These are phyloP conservation scores for Pseudococcus longispinus DNA, from an alignment of 2,888 invertebrate genomes.

Conservation along the genomic window DNA sequence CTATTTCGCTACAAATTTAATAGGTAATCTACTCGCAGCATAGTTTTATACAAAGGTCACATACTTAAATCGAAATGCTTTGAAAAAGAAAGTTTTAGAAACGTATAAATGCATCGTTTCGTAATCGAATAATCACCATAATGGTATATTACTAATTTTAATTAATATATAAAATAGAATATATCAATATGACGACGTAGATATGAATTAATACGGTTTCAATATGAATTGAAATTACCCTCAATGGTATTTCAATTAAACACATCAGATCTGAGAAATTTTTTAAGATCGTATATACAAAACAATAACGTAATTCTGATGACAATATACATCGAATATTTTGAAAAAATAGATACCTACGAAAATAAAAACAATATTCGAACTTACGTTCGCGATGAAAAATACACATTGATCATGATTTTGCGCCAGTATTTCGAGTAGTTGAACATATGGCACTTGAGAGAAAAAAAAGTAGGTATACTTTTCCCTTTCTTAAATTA, in stretches of 20 bases:
- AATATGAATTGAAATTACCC: not conserved
- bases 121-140: not conserved
- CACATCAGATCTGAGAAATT: constrained; percentile 33
- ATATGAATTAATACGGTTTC: not conserved
- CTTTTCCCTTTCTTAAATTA: not conserved
- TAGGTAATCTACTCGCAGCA: not conserved
- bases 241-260: not conserved
- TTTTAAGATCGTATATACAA: not conserved
- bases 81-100: constrained; percentile 28
- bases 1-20: not conserved
- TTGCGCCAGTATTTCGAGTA: not conserved
- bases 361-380: not conserved
- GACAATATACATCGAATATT: not conserved
- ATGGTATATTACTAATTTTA: not conserved
- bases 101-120: constrained; percentile 41
- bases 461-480: not conserved
- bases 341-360: too few species aligned
- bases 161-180: not conserved
- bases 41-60: not conserved
- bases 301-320: not conserved
- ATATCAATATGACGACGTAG: not conserved
- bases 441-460: not conserved
- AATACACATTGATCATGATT: not conserved
- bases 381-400: not conserved
- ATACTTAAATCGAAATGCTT: not conserved